A percentile compares a stretch with the other conserved stretches of the same genome.
Conservation (phyloP, 2,888 invertebrate genomes). For the Diaprepes abbreviatus region DNA sequence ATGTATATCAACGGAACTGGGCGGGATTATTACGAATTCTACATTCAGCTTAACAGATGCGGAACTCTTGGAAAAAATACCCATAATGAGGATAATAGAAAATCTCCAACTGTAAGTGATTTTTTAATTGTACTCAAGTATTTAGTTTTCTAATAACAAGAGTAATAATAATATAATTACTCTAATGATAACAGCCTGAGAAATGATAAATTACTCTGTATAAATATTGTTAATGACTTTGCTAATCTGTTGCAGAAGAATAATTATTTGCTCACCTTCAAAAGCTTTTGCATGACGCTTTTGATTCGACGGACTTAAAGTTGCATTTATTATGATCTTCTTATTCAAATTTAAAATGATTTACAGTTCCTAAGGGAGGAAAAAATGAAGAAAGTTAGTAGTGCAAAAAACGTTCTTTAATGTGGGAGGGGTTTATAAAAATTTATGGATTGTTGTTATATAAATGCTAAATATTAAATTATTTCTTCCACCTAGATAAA, state of each 20-base stretch:
- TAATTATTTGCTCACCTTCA: not conserved
- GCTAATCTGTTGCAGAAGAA: not conserved
- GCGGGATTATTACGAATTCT: conserved; percentile 92
- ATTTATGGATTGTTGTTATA: too few relatives aligned
- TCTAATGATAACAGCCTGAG: conserved; percentile 10
- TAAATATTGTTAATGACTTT: not conserved
- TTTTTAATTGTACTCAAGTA: conserved; percentile 28
- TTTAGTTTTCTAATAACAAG: conserved; percentile 4
- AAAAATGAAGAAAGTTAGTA: too few relatives aligned
- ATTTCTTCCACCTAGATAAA: too few relatives aligned
- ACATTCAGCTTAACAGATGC: conserved; percentile 91
- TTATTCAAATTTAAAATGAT: too few relatives aligned
- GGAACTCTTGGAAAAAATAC: conserved; percentile 92
- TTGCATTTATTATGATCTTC: too few relatives aligned
- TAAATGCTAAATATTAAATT: too few relatives aligned
- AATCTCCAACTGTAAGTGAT: conserved; percentile 85
- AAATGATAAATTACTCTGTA: conserved; percentile 13
- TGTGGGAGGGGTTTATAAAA: too few relatives aligned
- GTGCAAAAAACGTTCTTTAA: too few relatives aligned
- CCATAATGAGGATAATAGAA: conserved; percentile 85
- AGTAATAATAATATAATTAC: conserved; percentile 16
- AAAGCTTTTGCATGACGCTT: too few relatives aligned
- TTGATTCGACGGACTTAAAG: too few relatives aligned
- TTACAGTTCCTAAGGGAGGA: too few relatives aligned
- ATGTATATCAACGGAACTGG: conserved; percentile 96